Evolutionary conservation across 2,888 invertebrate species (phyloP), one percentile per base, ranked within the genome.

Genomic region (Gryllus longicercus): DNA sequence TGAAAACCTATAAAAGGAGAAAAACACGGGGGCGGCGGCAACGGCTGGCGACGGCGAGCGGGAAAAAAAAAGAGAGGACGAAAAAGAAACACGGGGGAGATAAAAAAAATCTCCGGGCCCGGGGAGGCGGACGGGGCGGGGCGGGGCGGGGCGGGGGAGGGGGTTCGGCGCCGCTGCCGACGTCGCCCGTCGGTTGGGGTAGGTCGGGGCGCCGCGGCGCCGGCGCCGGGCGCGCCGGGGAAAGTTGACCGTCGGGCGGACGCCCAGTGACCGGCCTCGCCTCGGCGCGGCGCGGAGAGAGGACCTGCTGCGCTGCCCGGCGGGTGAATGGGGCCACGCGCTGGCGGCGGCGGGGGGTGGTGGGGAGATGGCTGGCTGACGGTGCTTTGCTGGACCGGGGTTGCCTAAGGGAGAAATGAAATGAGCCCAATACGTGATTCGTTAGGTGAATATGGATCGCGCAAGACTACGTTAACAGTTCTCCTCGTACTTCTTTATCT

Each of bases 1-100:
- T 63, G 63, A 63, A 63, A 63, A 63, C 63, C 63, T 63, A 63
- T 63, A 63, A 63, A 63, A 63, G 63, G 63, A 63, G 63, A 63
- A 63, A 63, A 63, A 63, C 16, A n/a, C 63, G n/a, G 63, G 0
- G 16, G 14, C 4, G 63, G 63, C n/a, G 63, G 63, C 63, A 63
- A n/a, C 63, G n/a, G n/a, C 63, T 63, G 63, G 38, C n/a, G 63
- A n/a, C n/a, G n/a, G 63, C n/a, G 63, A 63, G n/a, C 63, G 63
- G 21, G 21, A 8, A 1, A 8, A 63, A n/a, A 63, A 63, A 63
- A 63, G 8, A 63, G 8, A 11, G 8, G 63, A 63, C 4, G n/a
- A 63, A 63, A 63, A 63, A 63, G 63, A 63, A 63, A 63, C 63
- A 63, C 63, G 63, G 8, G 16, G 63, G 63, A 63, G 63, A 63